These are phyloP conservation scores for Megalonaias nervosa DNA, from an alignment of 1,140 invertebrate genomes.

Conservation along the genomic window DNA sequence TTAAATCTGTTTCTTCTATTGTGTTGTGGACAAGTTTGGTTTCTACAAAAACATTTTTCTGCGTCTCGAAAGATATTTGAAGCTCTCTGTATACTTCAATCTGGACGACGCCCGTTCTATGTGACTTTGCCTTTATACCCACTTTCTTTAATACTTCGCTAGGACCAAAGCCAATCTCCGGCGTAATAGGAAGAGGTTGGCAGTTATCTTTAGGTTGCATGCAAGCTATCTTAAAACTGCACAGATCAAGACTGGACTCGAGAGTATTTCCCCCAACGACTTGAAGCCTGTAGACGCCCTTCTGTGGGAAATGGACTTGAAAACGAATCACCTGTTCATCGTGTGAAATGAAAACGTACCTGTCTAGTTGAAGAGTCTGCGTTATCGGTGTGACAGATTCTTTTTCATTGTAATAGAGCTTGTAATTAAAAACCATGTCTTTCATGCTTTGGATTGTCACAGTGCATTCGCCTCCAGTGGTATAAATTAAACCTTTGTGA, in stretches of 20 bases:
- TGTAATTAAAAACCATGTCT: slow-evolving; percentile 13
- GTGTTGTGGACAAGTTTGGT: slow-evolving; percentile 17
- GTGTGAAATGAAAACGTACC: slow-evolving; percentile 11
- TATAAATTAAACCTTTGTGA: too few relatives aligned
- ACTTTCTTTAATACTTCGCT: slow-evolving; percentile 10
- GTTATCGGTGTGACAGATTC: slow-evolving; percentile 19
- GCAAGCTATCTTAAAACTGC: slow-evolving; percentile 16
- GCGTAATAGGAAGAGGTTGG: slow-evolving; percentile 20
- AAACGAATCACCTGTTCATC: slow-evolving; percentile 6
- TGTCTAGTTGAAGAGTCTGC: slow-evolving; percentile 17
- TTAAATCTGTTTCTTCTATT: slow-evolving; percentile 19
- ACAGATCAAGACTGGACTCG: background rate
- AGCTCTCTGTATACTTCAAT: slow-evolving; percentile 4
- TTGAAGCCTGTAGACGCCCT: slow-evolving; percentile 21
- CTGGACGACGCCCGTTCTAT: slow-evolving; percentile 18
- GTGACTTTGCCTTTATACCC: slow-evolving; percentile 20
- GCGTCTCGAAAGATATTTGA: slow-evolving; percentile 11
- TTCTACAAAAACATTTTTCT: slow-evolving; percentile 4
- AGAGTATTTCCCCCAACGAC: slow-evolving; percentile 11
- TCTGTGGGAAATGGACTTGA: slow-evolving; percentile 12
- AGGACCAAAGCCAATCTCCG: slow-evolving; percentile 22
- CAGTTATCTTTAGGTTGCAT: slow-evolving; percentile 12
- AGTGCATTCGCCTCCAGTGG: too few relatives aligned
- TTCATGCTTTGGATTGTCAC: background rate
- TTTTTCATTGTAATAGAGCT: slow-evolving; percentile 20